These are phyloP conservation scores for Caenorhabditis zanzibari DNA, from an alignment of 2,888 invertebrate genomes.

Conservation along the genomic window DNA sequence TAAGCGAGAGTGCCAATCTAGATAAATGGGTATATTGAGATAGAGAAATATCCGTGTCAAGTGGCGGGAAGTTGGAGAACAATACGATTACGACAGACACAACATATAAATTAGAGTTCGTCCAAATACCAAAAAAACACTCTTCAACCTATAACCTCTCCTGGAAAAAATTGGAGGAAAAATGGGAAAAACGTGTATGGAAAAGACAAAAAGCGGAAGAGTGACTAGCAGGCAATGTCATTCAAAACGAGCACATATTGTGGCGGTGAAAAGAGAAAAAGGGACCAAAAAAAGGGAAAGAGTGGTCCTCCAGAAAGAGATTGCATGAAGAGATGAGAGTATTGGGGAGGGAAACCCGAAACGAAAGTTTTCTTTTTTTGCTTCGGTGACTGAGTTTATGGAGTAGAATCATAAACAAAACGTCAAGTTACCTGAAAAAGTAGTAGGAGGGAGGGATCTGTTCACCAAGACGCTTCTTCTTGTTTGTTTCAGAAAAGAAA, in stretches of 20 bases:
- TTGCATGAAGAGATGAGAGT: conserved; percentile 13
- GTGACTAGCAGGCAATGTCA: conserved; percentile 47
- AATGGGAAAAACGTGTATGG: neutral
- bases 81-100: conserved; percentile 14
- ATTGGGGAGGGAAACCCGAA: conserved; percentile 24
- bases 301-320: conserved; percentile 32
- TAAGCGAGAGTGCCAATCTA: conserved; percentile 29
- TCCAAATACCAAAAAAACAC: neutral
- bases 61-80: neutral
- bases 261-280: neutral
- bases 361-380: conserved; percentile 11
- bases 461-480: neutral
- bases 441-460: neutral
- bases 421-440: neutral
- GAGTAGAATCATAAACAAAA: conserved; percentile 27
- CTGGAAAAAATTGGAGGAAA: conserved; percentile 25
- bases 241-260: conserved; percentile 55
- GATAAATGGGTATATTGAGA: neutral
- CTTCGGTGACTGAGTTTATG: neutral
- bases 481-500: conserved; percentile 14
- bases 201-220: conserved; percentile 25
- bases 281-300: neutral
- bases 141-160: conserved; percentile 7
- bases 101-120: conserved; percentile 8
- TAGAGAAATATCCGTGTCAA: conserved; percentile 5